Base-by-base conservation (phyloP, 2,797 vertebrate genomes). In the Alosa sapidissima region DNA sequence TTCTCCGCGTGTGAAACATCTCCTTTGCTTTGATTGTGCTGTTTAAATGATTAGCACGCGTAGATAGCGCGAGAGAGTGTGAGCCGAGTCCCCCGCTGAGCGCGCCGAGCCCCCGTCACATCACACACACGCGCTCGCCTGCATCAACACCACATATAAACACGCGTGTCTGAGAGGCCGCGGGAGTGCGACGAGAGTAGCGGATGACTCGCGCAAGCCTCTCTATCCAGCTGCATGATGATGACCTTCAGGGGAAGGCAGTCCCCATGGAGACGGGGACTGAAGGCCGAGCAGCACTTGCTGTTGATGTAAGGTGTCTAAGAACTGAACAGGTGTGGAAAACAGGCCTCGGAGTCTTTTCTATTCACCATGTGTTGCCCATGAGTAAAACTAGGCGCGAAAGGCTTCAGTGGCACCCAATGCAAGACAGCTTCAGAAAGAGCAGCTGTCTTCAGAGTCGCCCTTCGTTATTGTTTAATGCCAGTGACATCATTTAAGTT, bases 21-120 rank as follows among this genome's bases (percentile, higher is more conserved):
- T 81, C 91, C 91, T 93, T 92, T 92, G 91, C 95, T 96, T 96
- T 96, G 95, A 96, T 95, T 96, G 94, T 91, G 92, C 93, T 95
- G 94, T 95, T 96, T 95, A 95, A 96, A 95, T 96, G 93, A 96
- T 96, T 95, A 96, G 94, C 93, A 88, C 92, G 90, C 82, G 65
- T 33, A 55, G 81, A 82, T 28, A 89, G 87, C 28, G 72, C 72
- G 72, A 47, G 89, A 88, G 84, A 88, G 88, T 86, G 92, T 92
- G 93, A 90, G 89, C 82, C 55, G 81, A 52, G 90, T 93, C 94
- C 88, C 95, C 94, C 16, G 93, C 94, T 94, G 95, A 90, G 94
- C 89, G 87, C 85, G 85, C 87, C 81, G 85, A 90, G 89, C 91
- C 92, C 92, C 89, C 92, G 92, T 95, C 95, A 95, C 93, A 95